Evolutionary conservation across 2,888 invertebrate species (phyloP), one percentile per base, ranked within the genome.

Genomic region (Corbicula japonica): DNA sequence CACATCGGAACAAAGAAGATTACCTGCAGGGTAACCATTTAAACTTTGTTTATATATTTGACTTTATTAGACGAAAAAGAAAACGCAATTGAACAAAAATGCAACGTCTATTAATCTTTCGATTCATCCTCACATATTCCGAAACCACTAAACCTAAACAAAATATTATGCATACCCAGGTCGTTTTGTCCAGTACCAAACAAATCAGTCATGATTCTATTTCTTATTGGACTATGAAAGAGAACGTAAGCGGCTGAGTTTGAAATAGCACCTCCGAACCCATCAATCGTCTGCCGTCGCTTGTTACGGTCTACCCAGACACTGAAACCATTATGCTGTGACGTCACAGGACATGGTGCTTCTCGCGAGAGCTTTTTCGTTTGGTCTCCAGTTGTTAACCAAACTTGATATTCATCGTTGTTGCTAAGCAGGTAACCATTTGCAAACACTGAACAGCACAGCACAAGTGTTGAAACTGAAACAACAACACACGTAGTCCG

Each of bases 241-340:
- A 86, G 74, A 41, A 79, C 82, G 44, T 78, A 86, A 18, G 86
- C 86, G 0, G 86, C 83, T 0, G 86, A 82, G 46, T 82, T 86
- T 12, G 86, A 78, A 5, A 86, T 21, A 1, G 85, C 81, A 0
- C 78, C 86, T 6, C 86, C 86, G 63, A 86, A 86, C 10, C 85
- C 85, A 15, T 82, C 78, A 21, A 85, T 79, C 1, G 78, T 74
- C 52, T 85, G 85, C 32, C 78, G 71, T 21, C 74, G 56, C 44
- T 76, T 79, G 12, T 38, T 80, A 18, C 76, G 62, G 63, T 86
- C 79, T 0, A 86, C 79, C 61, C 68, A 73, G 28, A 84, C 73
- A 46, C 70, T 69, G 48, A 74, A 73, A 1, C 84, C 79, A 12
- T 58, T 58, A 12, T 50, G 35, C 12, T 48, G 38, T 15, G 32